These are phyloP conservation scores for Drosophila kambysellisi DNA, from an alignment of 2,888 invertebrate genomes.

Conservation along the genomic window DNA sequence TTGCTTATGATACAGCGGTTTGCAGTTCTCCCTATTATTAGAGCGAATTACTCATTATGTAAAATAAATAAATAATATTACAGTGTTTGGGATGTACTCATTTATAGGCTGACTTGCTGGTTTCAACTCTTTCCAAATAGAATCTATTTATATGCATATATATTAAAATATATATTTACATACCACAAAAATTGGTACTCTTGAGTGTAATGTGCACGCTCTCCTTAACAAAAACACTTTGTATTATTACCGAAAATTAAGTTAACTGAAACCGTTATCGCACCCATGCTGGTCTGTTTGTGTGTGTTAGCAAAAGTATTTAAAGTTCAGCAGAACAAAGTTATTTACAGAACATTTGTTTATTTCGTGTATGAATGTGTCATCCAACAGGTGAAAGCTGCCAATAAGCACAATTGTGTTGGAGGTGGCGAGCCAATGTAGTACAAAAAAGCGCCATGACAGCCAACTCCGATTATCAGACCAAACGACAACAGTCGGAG, in stretches of 20 bases:
- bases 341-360: conserved; percentile 1
- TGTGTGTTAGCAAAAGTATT: background rate
- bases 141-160: background rate
- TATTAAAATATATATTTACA: background rate
- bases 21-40: background rate
- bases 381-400: conserved; percentile 28
- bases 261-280: background rate
- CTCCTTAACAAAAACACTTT: background rate
- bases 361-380: conserved; percentile 14
- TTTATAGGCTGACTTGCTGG: background rate
- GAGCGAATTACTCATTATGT: background rate
- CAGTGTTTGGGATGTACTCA: background rate
- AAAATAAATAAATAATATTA: background rate
- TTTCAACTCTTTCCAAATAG: background rate
- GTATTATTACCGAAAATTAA: background rate
- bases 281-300: background rate
- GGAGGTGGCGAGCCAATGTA: conserved; percentile 7
- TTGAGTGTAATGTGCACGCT: background rate
- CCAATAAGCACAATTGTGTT: conserved; percentile 9
- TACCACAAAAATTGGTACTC: background rate
- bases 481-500: conserved; percentile 6
- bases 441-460: conserved; percentile 29
- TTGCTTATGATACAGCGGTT: background rate
- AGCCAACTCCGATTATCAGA: conserved; percentile 21
- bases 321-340: background rate